These are phyloP conservation scores for Hippocampus barbouri DNA, from an alignment of 2,113 vertebrate genomes.

Conservation along the genomic window DNA sequence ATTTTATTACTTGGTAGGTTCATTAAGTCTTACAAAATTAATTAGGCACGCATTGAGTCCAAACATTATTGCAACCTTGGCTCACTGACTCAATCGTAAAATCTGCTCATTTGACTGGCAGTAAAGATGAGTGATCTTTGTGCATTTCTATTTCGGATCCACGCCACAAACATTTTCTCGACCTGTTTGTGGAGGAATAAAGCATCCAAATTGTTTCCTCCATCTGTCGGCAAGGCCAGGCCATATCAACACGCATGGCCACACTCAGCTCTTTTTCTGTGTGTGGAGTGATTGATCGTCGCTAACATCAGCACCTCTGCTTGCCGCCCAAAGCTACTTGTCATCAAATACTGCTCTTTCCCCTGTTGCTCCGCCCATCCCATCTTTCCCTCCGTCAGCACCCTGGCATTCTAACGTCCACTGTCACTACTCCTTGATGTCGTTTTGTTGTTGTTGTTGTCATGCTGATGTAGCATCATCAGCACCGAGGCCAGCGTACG, in stretches of 20 bases:
- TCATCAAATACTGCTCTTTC: conserved; percentile 44
- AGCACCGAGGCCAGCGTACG: background rate
- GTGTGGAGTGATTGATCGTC: conserved; percentile 21
- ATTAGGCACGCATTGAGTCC: too few species aligned
- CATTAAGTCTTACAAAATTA: too few species aligned
- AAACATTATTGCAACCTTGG: too few species aligned
- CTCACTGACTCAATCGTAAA: background rate
- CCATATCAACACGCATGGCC: conserved; percentile 11
- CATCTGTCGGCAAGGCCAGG: conserved; percentile 6
- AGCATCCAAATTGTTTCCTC: conserved; percentile 21
- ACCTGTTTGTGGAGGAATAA: conserved; percentile 19
- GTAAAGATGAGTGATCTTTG: background rate
- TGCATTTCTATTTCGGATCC: background rate
- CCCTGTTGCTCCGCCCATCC: background rate
- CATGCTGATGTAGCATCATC: background rate
- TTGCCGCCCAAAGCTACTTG: conserved; percentile 25
- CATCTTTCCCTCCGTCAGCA: background rate
- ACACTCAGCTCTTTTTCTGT: conserved; percentile 19
- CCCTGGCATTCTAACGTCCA: conserved; percentile 1
- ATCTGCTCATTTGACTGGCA: background rate
- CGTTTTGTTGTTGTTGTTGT: background rate
- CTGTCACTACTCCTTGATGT: background rate
- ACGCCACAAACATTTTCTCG: background rate
- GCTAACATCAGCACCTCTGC: conserved; percentile 48
- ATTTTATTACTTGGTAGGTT: too few species aligned